Conservation (phyloP, 2,113 vertebrate species). For the Gobio gobio region DNA sequence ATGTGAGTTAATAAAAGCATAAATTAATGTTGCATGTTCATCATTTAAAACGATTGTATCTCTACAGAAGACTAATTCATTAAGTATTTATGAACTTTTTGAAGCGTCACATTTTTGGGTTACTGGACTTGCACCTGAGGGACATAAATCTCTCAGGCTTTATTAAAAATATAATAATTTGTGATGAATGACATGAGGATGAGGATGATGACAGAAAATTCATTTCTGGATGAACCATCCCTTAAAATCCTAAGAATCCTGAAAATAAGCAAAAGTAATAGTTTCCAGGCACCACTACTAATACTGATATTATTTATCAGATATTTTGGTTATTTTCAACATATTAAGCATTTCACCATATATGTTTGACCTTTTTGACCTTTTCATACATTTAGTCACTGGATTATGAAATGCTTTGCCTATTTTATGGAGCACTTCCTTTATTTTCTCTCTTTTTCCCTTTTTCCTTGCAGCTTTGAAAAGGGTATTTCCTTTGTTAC, state of each 20-base stretch:
- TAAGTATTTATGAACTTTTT: no score
- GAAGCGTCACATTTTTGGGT: no score
- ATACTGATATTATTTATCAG: not conserved
- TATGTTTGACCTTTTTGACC: not conserved
- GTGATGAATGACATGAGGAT: not conserved
- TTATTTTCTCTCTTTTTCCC: not conserved
- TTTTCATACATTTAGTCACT: not conserved
- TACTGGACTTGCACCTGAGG: no score
- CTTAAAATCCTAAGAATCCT: not conserved
- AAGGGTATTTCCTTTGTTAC: conserved; percentile 30
- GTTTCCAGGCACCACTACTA: not conserved
- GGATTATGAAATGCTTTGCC: not conserved
- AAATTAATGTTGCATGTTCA: no score
- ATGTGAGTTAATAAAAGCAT: no score
- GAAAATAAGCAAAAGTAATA: not conserved
- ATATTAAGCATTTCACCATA: not conserved
- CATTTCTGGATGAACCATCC: not conserved
- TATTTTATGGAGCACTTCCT: conserved; percentile 23
- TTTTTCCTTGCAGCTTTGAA: not conserved
- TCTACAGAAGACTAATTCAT: no score
- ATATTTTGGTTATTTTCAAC: not conserved
- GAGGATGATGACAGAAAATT: not conserved
- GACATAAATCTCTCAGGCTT: no score
- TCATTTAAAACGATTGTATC: no score
- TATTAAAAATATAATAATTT: no score